Evolutionary conservation across 1,140 invertebrate genomes (phyloP).

Genomic region (Diorhabda carinulata): DNA sequence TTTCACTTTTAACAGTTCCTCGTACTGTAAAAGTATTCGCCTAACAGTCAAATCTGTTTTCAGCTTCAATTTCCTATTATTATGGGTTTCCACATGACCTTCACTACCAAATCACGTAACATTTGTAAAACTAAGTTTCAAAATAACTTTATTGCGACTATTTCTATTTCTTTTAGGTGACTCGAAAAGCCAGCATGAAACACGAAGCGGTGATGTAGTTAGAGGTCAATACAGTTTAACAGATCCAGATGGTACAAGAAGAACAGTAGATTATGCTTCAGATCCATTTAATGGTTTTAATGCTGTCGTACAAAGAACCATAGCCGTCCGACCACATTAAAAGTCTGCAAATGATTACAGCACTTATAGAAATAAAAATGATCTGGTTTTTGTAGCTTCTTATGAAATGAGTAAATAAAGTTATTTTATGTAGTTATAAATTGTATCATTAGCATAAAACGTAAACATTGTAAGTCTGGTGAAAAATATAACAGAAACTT

Average conservation of each 20-base stretch:
- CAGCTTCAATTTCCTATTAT: too few relatives aligned
- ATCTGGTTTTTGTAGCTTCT: not conserved
- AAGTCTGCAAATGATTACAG: not conserved
- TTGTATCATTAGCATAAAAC: too few relatives aligned
- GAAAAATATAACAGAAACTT: too few relatives aligned
- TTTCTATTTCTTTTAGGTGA: conserved; percentile 42
- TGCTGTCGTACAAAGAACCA: conserved; percentile 50
- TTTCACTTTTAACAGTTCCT: too few relatives aligned
- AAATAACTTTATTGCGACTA: too few relatives aligned
- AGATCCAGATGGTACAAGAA: conserved; percentile 51
- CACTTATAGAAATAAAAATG: not conserved
- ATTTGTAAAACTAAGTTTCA: too few relatives aligned
- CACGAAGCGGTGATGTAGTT: conserved; percentile 50
- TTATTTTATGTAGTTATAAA: not conserved
- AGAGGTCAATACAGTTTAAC: conserved; percentile 44
- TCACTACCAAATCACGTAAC: too few relatives aligned
- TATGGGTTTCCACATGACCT: too few relatives aligned
- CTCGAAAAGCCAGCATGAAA: conserved; percentile 58
- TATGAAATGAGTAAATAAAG: not conserved
- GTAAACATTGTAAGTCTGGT: too few relatives aligned
- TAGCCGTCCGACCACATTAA: not conserved
- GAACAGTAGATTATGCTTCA: conserved; percentile 52
- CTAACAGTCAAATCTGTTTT: too few relatives aligned
- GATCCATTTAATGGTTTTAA: conserved; percentile 50
- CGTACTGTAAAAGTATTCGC: too few relatives aligned